Base-by-base conservation (phyloP, 2,113 vertebrate species). In the Geococcyx californianus region DNA sequence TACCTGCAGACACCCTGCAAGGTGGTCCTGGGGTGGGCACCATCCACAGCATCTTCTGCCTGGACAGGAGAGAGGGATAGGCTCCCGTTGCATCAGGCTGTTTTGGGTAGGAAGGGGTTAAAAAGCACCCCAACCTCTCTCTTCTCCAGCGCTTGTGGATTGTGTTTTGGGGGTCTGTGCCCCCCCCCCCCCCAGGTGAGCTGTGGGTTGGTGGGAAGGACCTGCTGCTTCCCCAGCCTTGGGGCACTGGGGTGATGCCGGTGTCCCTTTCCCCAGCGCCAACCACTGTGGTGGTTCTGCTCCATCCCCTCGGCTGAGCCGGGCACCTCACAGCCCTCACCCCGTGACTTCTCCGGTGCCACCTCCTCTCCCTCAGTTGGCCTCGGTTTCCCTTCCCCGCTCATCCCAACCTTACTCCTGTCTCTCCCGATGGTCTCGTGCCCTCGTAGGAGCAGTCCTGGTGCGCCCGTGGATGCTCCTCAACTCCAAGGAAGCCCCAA, bases 31-130 rank as follows among this genome's bases (percentile, higher is more conserved):
- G 18, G 24, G 1, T 19, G 51, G 66, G 78, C 38, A 11, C 11
- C 62, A 10, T 5, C 17, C 26, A 0, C 1, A 1, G 25, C 56
- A 34, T n/a, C 9, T 13, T 12, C 11, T 4, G 45, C 13, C 28
- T 13, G 70, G 45, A 13, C 9, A 1, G 62, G 23, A 21, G 66
- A 7, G 49, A 28, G 56, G 55, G 33, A n/a, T n/a, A n/a, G 17
- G 6, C 2, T 12, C 31, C 2, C 11, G 1, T 17, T 9, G 11
- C 21, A 6, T 24, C 1, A 7, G 51, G 28, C 10, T 11, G 13
- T 12, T 25, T 44, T 31, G 81, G 45, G n/a, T 23, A 47, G 38
- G 38, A 78, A 40, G 59, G 29, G 75, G 40, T 54, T 58, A 28
- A 38, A 31, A 17, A 40, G 25, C 60, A 13, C 40, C 68, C 66